phyloP scores from a whole-genome alignment of 37 sponge, comb jelly and placozoan species.

The Oopsacas minuta region DNA sequence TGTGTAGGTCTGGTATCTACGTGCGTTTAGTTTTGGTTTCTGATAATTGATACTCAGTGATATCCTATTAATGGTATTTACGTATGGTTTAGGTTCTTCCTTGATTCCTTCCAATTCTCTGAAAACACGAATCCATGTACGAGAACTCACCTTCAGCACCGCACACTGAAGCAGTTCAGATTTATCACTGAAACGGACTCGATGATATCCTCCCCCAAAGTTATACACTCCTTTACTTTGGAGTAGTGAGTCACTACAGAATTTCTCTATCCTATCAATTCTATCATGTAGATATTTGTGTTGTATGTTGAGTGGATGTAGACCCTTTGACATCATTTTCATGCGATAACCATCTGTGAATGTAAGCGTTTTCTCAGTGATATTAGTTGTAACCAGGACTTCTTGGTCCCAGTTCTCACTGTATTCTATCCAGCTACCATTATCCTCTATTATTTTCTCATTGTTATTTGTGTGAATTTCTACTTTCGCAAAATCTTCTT shows the following conservation, averaged over 20 bases:
- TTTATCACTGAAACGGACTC: not conserved
- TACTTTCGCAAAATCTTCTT: too few relatives aligned
- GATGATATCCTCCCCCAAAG: not conserved
- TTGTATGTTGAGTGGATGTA: not conserved
- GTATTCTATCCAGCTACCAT: not conserved
- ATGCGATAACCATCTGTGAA: not conserved
- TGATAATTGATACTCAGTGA: not conserved
- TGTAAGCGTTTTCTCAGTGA: not conserved
- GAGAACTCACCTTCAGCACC: not conserved
- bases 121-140: not conserved
- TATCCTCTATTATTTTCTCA: too few relatives aligned
- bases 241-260: not conserved
- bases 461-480: too few relatives aligned
- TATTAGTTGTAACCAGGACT: not conserved
- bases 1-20: not conserved
- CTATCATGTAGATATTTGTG: not conserved
- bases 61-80: not conserved
- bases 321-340: not conserved
- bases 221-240: not conserved
- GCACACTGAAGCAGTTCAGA: not conserved
- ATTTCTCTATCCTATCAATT: not conserved
- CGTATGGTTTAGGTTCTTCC: not conserved
- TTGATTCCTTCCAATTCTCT: not conserved
- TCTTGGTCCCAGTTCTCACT: not conserved
- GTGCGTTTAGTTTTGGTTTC: not conserved